A percentile compares a stretch with the other conserved stretches of the same genome.
These are phyloP conservation scores for Eristalis intricaria DNA, from an alignment of 2,888 invertebrate genomes.

Conservation along the genomic window DNA sequence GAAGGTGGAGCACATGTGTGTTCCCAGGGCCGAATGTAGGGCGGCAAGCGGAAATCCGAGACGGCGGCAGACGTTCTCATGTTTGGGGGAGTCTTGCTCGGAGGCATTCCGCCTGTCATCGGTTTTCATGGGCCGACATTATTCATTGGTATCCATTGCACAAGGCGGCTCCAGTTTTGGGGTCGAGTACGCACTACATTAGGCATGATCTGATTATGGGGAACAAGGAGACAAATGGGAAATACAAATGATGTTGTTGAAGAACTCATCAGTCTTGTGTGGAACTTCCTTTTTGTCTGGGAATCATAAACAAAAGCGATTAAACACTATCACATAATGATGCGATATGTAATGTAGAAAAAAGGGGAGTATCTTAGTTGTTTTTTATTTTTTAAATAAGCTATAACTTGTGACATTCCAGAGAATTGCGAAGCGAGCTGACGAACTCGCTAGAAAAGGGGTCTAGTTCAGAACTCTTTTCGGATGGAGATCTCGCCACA, in stretches of 20 bases:
- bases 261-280: neutral
- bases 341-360: no score
- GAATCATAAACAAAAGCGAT: neutral
- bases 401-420: no score
- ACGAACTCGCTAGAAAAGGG: no score
- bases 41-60: neutral
- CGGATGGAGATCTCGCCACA: no score
- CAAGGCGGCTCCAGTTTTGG: neutral
- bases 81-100: neutral
- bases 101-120: neutral
- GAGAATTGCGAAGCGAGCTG: no score
- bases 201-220: neutral
- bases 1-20: conserved; percentile 37
- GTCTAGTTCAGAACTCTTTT: no score
- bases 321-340: no score
- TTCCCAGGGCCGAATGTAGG: conserved; percentile 23
- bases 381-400: no score
- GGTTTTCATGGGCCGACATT: neutral
- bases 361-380: no score
- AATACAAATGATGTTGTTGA: neutral
- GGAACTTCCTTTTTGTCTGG: neutral
- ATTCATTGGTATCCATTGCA: neutral
- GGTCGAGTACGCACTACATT: neutral
- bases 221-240: neutral
- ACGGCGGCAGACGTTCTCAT: neutral